These are phyloP conservation scores for Falco rusticolus DNA, from an alignment of 2,797 vertebrate species.

Conservation along the genomic window DNA sequence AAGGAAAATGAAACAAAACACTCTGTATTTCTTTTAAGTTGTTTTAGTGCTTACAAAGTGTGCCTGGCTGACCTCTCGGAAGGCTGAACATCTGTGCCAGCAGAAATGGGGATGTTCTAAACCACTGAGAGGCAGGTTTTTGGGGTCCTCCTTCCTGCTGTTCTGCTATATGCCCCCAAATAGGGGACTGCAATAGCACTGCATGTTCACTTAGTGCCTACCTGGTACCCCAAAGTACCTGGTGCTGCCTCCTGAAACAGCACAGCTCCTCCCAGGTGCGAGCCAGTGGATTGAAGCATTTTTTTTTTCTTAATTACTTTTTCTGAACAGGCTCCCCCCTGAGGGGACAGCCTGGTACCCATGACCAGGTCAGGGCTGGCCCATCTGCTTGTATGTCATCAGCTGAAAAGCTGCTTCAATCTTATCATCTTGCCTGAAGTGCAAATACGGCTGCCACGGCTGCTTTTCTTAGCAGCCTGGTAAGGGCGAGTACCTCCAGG, in stretches of 20 bases:
- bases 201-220: neutral
- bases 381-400: neutral
- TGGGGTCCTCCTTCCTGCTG: neutral
- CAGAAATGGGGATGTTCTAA: neutral
- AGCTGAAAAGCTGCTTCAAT: neutral
- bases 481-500: neutral
- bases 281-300: neutral
- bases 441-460: neutral
- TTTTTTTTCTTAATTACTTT: too few relatives aligned
- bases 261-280: neutral
- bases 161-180: neutral
- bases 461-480: neutral
- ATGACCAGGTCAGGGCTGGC: rapidly evolving
- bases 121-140: neutral
- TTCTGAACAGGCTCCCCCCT: neutral
- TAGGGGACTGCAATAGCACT: too few relatives aligned
- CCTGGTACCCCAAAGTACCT: neutral
- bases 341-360: neutral
- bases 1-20: neutral
- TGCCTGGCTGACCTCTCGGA: neutral
- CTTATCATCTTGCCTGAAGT: neutral
- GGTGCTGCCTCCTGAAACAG: neutral
- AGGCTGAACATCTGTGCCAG: neutral
- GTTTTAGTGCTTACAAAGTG: neutral
- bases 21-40: neutral